Evolutionary conservation across 2,888 invertebrate species (phyloP), one percentile per base, ranked within the genome.

Genomic region (Melanostoma scalare): DNA sequence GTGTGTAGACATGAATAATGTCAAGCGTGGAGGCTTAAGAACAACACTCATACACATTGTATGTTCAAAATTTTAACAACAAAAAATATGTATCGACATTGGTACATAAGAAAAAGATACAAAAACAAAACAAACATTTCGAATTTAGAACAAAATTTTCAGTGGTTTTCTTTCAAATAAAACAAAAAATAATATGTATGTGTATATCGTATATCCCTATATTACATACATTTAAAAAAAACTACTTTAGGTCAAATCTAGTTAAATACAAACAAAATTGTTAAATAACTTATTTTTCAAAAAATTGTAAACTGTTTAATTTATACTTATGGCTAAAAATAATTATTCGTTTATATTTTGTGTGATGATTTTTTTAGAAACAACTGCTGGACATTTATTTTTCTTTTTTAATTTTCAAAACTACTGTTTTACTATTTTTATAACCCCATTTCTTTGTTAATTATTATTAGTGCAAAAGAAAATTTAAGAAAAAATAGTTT

Each of bases 1-100:
- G 96, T 86, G 96, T 96, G 94, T 97, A 94, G 87, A 85, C 65
- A 63, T 76, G 52, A 33, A n/a, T 38, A 40, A 44, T 72, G 40
- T 69, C 52, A 44, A 74, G 74, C 71, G 69, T 73, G 73, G 63
- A 85, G 75, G 85, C 84, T 84, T 84, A 65, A 58, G 38, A 75
- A 73, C 50, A 78, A 56, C 55, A 75, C 65, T 48, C 33, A 84
- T 55, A 75, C 75, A 72, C 74, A 78, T 78, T 84, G 61, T 73
- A 77, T 82, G 69, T 84, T 78, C 69, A 84, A 84, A 82, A 71
- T 5, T 40, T 8, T 42, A 50, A 31, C n/a, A 60, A 67, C 58
- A 35, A 52, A 31, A 38, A 42, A 77, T 73, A 56, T 78, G 68
- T 69, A 77, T 60, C 68, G 44, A 73, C 63, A 30, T 4, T 42